Evolutionary conservation across 2,888 invertebrate species (phyloP), one percentile per base, ranked within the genome.

Genomic region (Tipula helvola): DNA sequence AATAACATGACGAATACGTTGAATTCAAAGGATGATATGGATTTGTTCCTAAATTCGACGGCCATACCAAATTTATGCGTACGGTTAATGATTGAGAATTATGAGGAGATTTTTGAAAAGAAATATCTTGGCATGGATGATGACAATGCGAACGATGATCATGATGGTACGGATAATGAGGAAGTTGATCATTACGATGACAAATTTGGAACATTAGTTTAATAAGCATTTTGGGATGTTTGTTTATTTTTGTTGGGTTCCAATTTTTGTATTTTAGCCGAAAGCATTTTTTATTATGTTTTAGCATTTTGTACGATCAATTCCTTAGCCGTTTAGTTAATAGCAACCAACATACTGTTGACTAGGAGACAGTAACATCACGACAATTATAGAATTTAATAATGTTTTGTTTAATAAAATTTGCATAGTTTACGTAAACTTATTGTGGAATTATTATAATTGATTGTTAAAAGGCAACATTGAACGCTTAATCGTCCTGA

Each of bases 101-200:
- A 84, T 84, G 41, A 84, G n/a, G 84, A 84, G 36, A 84, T 84
- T 41, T 84, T 84, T 5, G 84, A 39, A 84, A 84, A 84, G 41
- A 36, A 84, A 84, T 84, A 84, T 8, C 39, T 84, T n/a, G 41
- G 36, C n/a, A 39, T 84, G 41, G 41, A 84, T 2, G 84, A 84
- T 39, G 84, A 84, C n/a, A 84, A 41, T 39, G 84, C 5, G 39
- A 39, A 84, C 5, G 39, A 41, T 84, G 39, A 84, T 39, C n/a
- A 84, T n/a, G 84, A 28, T 71, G 71, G 28, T 71, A 28, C 71
- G 18, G 71, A 71, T 3, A 10, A 28, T 5, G 71, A 52, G 0
- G 52, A 71, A 7, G 71, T 28, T 5, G 71, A 71, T n/a, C n/a
- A n/a, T n/a, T n/a, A n/a, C n/a, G n/a, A n/a, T n/a, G n/a, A n/a